Percentiles rank a stretch among this genome's conserved stretches.
Evolutionary conservation across 1,140 invertebrate species (phyloP).

Genomic region (Cylas formicarius): DNA sequence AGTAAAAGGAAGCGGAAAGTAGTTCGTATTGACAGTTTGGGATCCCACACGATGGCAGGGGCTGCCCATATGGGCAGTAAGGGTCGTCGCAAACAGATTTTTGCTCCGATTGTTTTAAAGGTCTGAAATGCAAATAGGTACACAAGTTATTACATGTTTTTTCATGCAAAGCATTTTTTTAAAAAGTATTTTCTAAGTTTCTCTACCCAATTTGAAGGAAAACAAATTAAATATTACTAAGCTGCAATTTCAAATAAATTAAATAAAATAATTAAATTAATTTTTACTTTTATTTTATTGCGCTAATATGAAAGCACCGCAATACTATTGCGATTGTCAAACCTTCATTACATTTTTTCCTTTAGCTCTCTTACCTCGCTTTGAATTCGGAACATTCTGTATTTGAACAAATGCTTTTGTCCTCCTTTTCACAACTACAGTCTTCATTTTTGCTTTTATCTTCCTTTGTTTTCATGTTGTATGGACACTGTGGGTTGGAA

Average conservation of each 20-base stretch:
- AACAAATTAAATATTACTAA: no score
- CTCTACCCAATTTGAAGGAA: no score
- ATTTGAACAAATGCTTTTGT: constrained; percentile 22
- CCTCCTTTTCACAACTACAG: constrained; percentile 1
- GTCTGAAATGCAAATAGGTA: no score
- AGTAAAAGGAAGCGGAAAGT: constrained; percentile 1
- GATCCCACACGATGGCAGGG: constrained; percentile 20
- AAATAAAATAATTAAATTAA: no score
- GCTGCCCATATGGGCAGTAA: constrained; percentile 12
- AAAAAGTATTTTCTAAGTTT: no score
- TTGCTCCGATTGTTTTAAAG: background rate
- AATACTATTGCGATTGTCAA: no score
- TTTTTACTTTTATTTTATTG: no score
- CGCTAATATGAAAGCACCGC: no score
- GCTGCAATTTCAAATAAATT: no score
- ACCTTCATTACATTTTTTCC: background rate
- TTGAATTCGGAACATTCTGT: constrained; percentile 24
- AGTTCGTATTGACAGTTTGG: constrained; percentile 24
- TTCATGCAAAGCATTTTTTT: no score
- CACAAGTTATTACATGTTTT: no score
- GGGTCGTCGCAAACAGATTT: constrained; percentile 13
- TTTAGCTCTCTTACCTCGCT: constrained; percentile 6
- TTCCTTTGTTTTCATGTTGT: constrained; percentile 4
- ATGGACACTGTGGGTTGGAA: constrained; percentile 15
- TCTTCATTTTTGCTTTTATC: background rate